A percentile compares a stretch with the other conserved stretches of the same genome.
phyloP scores from a whole-genome alignment of 2,113 vertebrate genomes.

The Epinephelus cyanopodus region DNA sequence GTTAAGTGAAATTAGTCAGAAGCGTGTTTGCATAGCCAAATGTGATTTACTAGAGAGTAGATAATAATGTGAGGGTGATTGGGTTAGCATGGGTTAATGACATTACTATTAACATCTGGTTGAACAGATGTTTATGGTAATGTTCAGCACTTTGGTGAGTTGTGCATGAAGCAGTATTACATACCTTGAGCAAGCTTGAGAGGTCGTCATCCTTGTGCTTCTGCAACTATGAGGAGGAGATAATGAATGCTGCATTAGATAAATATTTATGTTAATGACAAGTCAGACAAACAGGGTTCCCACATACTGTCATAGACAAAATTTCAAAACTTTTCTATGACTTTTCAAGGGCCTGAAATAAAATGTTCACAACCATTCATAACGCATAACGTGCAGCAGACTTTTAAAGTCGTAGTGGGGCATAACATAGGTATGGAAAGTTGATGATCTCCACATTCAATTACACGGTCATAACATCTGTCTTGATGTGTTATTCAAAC shows the following conservation, averaged over 20 bases:
- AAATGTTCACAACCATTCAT: too few species aligned
- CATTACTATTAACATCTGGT: slow-evolving; percentile 17
- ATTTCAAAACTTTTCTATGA: too few species aligned
- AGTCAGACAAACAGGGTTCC: slow-evolving; percentile 1
- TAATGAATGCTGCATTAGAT: neutral
- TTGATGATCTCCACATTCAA: too few species aligned
- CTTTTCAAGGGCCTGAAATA: too few species aligned
- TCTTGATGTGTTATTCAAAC: too few species aligned
- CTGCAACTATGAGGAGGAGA: slow-evolving; percentile 87
- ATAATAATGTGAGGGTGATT: slow-evolving; percentile 8
- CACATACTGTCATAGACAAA: too few species aligned
- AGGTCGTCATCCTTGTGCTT: slow-evolving; percentile 99
- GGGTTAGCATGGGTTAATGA: slow-evolving; percentile 27
- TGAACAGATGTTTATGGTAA: slow-evolving; percentile 13
- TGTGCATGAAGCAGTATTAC: slow-evolving; percentile 42
- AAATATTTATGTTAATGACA: neutral
- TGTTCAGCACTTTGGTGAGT: neutral
- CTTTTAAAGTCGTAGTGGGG: too few species aligned
- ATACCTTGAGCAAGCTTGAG: slow-evolving; percentile 95
- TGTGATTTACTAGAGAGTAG: neutral
- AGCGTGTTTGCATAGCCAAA: neutral
- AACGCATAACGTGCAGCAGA: too few species aligned
- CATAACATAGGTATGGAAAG: too few species aligned
- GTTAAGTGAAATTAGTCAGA: slow-evolving; percentile 14
- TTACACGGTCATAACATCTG: too few species aligned